phyloP scores from a whole-genome alignment of 1,140 invertebrate species.

The Euwallacea similis region DNA sequence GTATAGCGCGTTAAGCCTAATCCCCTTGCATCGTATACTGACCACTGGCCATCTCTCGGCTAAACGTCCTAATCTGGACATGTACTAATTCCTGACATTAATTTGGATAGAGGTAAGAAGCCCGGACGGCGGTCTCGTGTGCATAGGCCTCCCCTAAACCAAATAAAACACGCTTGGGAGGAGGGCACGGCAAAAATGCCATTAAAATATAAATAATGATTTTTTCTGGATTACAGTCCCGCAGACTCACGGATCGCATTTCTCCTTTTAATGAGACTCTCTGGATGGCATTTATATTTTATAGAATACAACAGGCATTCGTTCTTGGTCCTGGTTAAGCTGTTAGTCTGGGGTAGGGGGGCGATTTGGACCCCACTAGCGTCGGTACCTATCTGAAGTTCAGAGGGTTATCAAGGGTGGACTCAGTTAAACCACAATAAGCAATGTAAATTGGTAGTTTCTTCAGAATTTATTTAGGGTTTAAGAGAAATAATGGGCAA shows the following conservation, averaged over 20 bases:
- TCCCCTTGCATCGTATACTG: background rate
- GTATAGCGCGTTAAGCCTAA: constrained; percentile 13
- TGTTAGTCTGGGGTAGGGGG: too few relatives aligned
- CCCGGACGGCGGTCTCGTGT: background rate
- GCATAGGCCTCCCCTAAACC: background rate
- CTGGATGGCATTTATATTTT: constrained; percentile 24
- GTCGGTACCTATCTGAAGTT: too few relatives aligned
- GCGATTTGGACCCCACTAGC: too few relatives aligned
- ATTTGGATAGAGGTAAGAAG: background rate
- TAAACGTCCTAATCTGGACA: constrained; percentile 10
- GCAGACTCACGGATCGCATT: constrained; percentile 12
- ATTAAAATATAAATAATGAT: constrained; percentile 29
- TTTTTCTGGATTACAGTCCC: constrained; percentile 13
- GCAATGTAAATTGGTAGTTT: too few relatives aligned
- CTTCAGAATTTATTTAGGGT: too few relatives aligned
- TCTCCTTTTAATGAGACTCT: constrained; percentile 25
- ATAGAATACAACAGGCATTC: constrained; percentile 18
- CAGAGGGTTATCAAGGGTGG: too few relatives aligned
- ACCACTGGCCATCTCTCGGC: constrained; percentile 1
- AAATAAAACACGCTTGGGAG: background rate
- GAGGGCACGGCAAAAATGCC: constrained; percentile 10
- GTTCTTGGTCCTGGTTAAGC: background rate
- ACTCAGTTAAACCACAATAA: too few relatives aligned
- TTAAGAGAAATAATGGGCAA: too few relatives aligned
- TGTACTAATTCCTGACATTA: constrained; percentile 17